Evolutionary conservation across 2,113 vertebrate genomes (phyloP), one percentile per base, ranked within the genome.

Genomic region (Cebus imitator): DNA sequence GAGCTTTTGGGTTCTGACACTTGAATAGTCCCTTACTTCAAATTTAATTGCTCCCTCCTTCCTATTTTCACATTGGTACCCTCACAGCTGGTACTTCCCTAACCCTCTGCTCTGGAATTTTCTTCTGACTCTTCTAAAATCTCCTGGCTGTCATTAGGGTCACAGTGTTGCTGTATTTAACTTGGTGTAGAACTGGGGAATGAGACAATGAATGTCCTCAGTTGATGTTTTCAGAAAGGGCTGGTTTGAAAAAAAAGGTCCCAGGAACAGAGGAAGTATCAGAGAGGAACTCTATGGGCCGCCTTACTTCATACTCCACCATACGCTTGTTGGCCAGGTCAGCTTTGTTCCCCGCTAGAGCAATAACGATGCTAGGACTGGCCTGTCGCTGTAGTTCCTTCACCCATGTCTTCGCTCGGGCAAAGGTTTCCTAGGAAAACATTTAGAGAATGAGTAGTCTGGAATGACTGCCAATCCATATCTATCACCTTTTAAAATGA

Each of bases 331-430:
- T 99, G 97, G 99, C 99, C 91, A 99, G 98, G 94, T 99, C 99
- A 0, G 99, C 99, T 95, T 99, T 99, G 98, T 99, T 99, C 93
- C 99, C 99, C 0, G 99, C 98, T 43, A 99, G 96, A 57, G 99
- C 99, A 32, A 99, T 99, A 52, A 99, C 99, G 52, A 99, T 99
- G 98, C 98, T 99, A 90, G 99, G 99, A 95, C 98, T 99, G 66
- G 99, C 99, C 96, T 99, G 99, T 81, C 99, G 96, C 97, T 99
- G 99, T 45, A 99, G 98, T 95, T 99, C 99, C 94, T 99, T 99
- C 94, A 99, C 99, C 99, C 99, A 99, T 93, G 98, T 99, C 98
- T 99, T 99, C 0, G 99, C 99, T 96, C 99, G 98, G 1, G 98
- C 99, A 72, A 99, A 99, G 0, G 99, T 99, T 96, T 99, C 99